A percentile compares a stretch with the other conserved stretches of the same genome.
Evolutionary conservation across 1,140 invertebrate genomes (phyloP).

Genomic region (Drosophila lowei): DNA sequence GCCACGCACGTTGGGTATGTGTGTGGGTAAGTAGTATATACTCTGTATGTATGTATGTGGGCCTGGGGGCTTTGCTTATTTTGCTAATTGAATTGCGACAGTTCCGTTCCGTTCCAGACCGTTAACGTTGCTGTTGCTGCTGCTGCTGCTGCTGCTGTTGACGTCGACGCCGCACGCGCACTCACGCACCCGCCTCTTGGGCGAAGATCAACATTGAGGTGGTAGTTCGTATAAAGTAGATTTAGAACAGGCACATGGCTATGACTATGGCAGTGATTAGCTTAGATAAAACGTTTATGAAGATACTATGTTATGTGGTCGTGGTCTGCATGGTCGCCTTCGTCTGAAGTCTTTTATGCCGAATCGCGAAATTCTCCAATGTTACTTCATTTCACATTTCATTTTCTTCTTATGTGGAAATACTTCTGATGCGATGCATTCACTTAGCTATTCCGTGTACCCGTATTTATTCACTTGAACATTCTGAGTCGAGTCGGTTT

Average conservation of each 20-base stretch:
- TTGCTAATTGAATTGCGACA: slow-evolving; percentile 74
- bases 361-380: slow-evolving; percentile 42
- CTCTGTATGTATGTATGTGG: slow-evolving; percentile 11
- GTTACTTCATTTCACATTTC: slow-evolving; percentile 36
- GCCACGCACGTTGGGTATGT: slow-evolving; percentile 24
- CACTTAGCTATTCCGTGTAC: slow-evolving; percentile 20
- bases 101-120: slow-evolving; percentile 35
- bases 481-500: slow-evolving; percentile 33
- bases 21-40: slow-evolving; percentile 3
- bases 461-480: slow-evolving; percentile 25
- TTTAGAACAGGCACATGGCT: slow-evolving; percentile 8
- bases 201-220: slow-evolving; percentile 23
- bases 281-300: slow-evolving; percentile 23
- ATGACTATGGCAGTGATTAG: slow-evolving; percentile 26
- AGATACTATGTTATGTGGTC: too few relatives aligned
- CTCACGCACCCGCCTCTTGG: slow-evolving; percentile 21
- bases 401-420: slow-evolving; percentile 2
- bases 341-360: slow-evolving; percentile 34
- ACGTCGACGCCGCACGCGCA: slow-evolving; percentile 45
- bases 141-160: slow-evolving; percentile 5
- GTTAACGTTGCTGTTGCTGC: slow-evolving; percentile 5
- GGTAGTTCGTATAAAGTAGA: background rate
- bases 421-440: slow-evolving; percentile 20
- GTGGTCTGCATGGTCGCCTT: background rate
- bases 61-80: slow-evolving; percentile 63